Evolutionary conservation across 2,797 vertebrate genomes (phyloP).

Genomic region (Notamacropus eugenii): DNA sequence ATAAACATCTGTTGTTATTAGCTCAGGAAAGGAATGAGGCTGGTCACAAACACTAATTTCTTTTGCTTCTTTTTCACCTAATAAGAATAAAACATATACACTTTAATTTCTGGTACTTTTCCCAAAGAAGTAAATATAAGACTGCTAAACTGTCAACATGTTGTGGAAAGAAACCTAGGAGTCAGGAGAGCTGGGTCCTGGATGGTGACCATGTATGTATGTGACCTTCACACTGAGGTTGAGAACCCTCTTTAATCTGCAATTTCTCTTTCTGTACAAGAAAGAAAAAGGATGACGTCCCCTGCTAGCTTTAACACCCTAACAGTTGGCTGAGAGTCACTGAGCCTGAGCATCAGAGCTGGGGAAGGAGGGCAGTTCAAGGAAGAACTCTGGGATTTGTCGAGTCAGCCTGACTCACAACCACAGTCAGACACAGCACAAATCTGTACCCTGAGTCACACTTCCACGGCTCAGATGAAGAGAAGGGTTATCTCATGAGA

Average conservation of each 20-base stretch:
- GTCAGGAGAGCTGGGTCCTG: not conserved
- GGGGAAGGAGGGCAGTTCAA: not conserved
- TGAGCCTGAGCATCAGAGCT: not conserved
- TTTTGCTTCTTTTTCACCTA: not conserved
- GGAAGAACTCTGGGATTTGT: constrained; percentile 28
- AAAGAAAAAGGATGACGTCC: not conserved
- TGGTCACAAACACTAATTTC: not conserved
- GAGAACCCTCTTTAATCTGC: not conserved
- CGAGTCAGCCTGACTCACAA: constrained; percentile 75
- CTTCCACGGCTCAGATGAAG: constrained; percentile 31
- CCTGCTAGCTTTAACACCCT: not conserved
- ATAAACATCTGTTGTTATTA: not conserved
- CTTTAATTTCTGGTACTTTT: not conserved
- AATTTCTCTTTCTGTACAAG: not conserved
- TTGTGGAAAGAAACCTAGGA: not conserved
- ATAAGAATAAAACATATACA: not conserved
- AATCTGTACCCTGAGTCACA: constrained; percentile 67
- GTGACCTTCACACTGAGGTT: not conserved
- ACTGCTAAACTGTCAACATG: not conserved
- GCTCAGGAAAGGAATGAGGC: not conserved
- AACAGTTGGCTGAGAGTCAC: not conserved
- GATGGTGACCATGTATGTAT: not conserved
- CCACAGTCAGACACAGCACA: constrained; percentile 78
- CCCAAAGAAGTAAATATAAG: not conserved
- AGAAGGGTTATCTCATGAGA: not conserved